Evolutionary conservation across 2,888 invertebrate species (phyloP).

Genomic region (Macropis europaea): DNA sequence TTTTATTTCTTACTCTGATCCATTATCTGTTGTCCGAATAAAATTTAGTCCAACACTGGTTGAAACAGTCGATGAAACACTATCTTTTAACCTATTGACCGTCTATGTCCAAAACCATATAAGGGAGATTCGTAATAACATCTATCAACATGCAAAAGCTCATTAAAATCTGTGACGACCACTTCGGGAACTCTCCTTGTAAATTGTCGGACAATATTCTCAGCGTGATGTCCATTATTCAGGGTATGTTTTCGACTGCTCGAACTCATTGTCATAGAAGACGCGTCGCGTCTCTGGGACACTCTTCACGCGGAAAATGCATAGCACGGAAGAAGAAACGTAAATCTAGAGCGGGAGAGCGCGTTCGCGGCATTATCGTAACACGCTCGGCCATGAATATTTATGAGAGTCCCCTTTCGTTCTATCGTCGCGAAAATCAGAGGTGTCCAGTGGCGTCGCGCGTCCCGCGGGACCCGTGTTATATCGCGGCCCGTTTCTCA

Average conservation of each 20-base stretch:
- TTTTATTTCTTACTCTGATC: too few relatives aligned
- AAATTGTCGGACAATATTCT: neutral
- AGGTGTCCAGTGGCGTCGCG: conserved; percentile 17
- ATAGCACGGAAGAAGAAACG: neutral
- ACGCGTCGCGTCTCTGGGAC: neutral
- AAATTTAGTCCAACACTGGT: too few relatives aligned
- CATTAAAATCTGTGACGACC: too few relatives aligned
- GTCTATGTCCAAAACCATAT: too few relatives aligned
- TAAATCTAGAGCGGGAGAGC: conserved; percentile 13
- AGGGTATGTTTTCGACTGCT: neutral
- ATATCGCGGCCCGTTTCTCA: conserved; percentile 44
- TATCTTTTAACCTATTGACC: too few relatives aligned
- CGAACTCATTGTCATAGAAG: neutral
- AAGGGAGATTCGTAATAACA: neutral
- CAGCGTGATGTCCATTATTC: neutral
- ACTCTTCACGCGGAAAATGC: conserved; percentile 16
- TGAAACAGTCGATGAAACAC: too few relatives aligned
- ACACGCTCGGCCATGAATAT: conserved; percentile 36
- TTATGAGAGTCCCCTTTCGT: conserved; percentile 20
- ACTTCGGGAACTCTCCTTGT: too few relatives aligned
- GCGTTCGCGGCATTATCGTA: conserved; percentile 33
- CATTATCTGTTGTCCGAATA: too few relatives aligned
- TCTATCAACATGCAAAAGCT: too few relatives aligned
- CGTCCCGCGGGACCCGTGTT: conserved; percentile 11
- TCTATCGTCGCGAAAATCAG: conserved; percentile 39